Conservation (phyloP, 2,113 vertebrate species). For the Cranoglanis bouderius region DNA sequence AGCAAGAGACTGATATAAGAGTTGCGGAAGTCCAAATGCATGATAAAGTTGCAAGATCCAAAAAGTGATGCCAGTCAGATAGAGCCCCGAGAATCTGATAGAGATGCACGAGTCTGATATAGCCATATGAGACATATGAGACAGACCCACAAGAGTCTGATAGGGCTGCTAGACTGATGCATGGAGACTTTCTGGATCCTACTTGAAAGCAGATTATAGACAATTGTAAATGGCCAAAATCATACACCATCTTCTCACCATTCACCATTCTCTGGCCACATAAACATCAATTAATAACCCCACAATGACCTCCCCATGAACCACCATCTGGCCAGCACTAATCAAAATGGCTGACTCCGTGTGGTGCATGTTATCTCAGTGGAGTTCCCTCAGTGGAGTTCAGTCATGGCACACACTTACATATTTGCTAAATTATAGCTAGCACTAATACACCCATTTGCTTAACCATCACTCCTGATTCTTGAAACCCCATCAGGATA, state of each 20-base stretch:
- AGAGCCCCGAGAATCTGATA: neutral
- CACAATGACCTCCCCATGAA: constrained; percentile 2
- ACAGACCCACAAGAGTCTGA: neutral
- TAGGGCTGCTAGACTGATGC: neutral
- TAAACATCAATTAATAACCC: constrained; percentile 64
- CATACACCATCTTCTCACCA: neutral
- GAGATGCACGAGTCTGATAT: neutral
- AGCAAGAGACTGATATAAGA: no score
- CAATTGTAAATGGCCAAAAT: neutral
- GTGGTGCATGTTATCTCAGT: neutral
- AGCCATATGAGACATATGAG: neutral
- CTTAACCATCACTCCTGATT: neutral
- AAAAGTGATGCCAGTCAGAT: no score
- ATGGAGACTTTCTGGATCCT: neutral
- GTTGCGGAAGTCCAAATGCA: no score
- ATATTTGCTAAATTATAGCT: neutral
- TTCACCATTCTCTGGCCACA: constrained; percentile 25
- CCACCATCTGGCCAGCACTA: constrained; percentile 61
- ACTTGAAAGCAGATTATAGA: neutral
- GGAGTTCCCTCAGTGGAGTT: neutral
- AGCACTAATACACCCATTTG: neutral
- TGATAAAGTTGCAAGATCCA: no score
- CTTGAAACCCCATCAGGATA: neutral
- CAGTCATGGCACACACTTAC: neutral
- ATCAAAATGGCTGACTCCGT: constrained; percentile 51